Conservation (phyloP, 2,888 invertebrate species). For the Andricus quercusramuli region DNA sequence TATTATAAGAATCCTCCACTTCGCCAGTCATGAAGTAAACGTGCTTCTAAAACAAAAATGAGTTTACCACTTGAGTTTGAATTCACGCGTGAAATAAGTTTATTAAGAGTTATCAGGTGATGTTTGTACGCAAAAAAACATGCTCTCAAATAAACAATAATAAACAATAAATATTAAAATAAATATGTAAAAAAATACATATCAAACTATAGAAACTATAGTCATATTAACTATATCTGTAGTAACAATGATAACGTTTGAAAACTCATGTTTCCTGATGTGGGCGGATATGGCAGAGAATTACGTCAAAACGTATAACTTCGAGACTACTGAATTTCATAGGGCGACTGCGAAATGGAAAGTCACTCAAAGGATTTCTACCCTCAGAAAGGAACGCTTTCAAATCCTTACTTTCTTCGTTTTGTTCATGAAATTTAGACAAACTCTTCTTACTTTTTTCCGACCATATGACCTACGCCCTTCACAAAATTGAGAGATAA, state of each 20-base stretch:
- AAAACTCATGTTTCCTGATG: not conserved
- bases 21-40: not conserved
- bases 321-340: not conserved
- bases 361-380: not conserved
- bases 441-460: not conserved
- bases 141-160: too few species aligned
- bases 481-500: not conserved
- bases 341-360: not conserved
- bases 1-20: not conserved
- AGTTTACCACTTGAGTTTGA: not conserved
- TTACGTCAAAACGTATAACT: not conserved
- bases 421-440: not conserved
- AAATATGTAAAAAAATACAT: too few species aligned
- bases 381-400: not conserved
- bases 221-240: too few species aligned
- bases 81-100: too few species aligned
- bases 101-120: too few species aligned
- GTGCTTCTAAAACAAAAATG: not conserved
- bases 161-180: too few species aligned
- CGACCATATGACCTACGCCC: not conserved
- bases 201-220: too few species aligned
- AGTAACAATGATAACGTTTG: not conserved
- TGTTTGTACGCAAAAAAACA: too few species aligned
- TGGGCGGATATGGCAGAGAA: not conserved
- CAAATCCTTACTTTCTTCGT: not conserved